Conservation (phyloP, 2,888 invertebrate species). For the Cantharis flavilabris region DNA sequence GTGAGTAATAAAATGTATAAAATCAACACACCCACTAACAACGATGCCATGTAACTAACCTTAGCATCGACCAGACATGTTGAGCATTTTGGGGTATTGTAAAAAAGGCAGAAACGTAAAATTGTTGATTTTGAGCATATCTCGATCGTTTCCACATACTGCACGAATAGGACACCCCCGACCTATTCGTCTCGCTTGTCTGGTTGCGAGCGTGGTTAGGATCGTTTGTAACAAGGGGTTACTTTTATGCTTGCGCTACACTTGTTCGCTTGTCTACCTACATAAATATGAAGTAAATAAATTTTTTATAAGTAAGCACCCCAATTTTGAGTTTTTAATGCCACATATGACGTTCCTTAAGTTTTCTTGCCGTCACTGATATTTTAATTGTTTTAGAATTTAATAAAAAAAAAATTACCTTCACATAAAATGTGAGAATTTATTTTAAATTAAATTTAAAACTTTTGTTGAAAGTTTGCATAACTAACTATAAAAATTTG, state of each 20-base stretch:
- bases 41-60: neutral
- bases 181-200: neutral
- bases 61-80: neutral
- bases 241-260: neutral
- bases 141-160: neutral
- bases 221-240: neutral
- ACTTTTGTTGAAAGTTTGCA: neutral
- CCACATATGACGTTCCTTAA: neutral
- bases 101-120: neutral
- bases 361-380: neutral
- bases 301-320: neutral
- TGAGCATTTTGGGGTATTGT: neutral
- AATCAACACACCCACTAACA: neutral
- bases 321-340: neutral
- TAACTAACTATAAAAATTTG: neutral
- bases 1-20: neutral
- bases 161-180: neutral
- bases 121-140: neutral
- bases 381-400: neutral
- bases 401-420: neutral
- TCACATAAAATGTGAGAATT: neutral
- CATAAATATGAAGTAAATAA: neutral
- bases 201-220: neutral
- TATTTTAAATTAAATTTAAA: neutral
- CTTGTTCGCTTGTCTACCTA: neutral